phyloP scores from a whole-genome alignment of 1,140 invertebrate species.

The Pseudomyrmex pallidus region DNA sequence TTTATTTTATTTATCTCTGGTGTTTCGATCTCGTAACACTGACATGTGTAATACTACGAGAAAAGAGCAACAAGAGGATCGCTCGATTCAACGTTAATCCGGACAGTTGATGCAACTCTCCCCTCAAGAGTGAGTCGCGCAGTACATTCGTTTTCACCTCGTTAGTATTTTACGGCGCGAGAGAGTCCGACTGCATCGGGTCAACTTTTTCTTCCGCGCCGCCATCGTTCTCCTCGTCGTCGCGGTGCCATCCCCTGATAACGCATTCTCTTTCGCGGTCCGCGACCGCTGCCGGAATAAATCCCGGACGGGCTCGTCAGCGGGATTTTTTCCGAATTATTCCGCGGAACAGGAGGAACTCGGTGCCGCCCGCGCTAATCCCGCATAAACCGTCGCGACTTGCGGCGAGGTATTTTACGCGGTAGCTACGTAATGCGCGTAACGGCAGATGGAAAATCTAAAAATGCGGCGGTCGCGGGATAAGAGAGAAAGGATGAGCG shows the following conservation, averaged over 20 bases:
- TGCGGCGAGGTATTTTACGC: constrained; percentile 59
- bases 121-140: background rate
- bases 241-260: constrained; percentile 42
- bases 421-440: constrained; percentile 43
- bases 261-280: constrained; percentile 48
- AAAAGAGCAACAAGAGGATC: background rate
- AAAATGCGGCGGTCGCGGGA: constrained; percentile 40
- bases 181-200: constrained; percentile 29
- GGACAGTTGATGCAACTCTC: constrained; percentile 1
- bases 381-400: constrained; percentile 57
- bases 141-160: constrained; percentile 23
- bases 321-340: constrained; percentile 57
- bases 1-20: background rate
- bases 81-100: background rate
- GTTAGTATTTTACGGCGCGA: constrained; percentile 60
- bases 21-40: too few relatives aligned
- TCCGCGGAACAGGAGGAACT: constrained; percentile 49
- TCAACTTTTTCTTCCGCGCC: constrained; percentile 48
- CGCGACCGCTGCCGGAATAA: constrained; percentile 23
- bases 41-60: background rate
- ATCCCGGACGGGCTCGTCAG: constrained; percentile 18
- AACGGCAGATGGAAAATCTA: constrained; percentile 52
- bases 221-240: background rate
- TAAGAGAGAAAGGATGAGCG: constrained; percentile 18
- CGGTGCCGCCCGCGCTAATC: constrained; percentile 45